A percentile compares a stretch with the other conserved stretches of the same genome.
phyloP scores from a whole-genome alignment of 2,888 invertebrate genomes.

The Pogonocherus hispidulus region DNA sequence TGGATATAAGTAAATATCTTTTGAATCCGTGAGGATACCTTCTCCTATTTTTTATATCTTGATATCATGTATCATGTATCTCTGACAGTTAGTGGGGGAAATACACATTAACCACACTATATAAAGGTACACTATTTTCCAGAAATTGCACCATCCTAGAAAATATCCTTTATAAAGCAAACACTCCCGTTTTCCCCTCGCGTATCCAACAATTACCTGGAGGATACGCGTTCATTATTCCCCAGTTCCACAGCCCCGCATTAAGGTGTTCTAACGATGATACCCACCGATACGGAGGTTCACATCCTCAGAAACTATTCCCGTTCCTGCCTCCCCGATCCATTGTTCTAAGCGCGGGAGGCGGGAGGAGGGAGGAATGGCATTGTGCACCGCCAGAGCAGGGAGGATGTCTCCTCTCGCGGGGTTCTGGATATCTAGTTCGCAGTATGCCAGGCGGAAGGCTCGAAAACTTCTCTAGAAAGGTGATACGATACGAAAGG shows the following conservation, averaged over 20 bases:
- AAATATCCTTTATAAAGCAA: no score
- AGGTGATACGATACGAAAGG: no score
- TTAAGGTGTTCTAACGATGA: conserved; percentile 16
- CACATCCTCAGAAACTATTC: conserved; percentile 25
- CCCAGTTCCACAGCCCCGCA: conserved; percentile 7
- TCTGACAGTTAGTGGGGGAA: no score
- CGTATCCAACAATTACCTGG: not conserved
- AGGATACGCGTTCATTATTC: conserved; percentile 8
- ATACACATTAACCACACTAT: no score
- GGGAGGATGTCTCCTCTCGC: not conserved
- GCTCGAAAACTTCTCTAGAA: no score
- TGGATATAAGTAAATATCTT: no score
- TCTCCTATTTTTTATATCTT: no score
- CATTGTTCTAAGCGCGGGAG: conserved; percentile 3
- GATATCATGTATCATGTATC: no score
- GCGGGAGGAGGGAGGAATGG: not conserved
- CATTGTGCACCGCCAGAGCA: conserved; percentile 7
- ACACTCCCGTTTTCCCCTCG: no score
- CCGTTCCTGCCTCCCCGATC: not conserved
- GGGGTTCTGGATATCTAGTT: conserved; percentile 10
- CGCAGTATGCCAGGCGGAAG: conserved; percentile 1
- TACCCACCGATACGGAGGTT: conserved; percentile 21
- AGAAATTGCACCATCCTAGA: no score
- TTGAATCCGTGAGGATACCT: no score
- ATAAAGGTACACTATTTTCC: no score